A percentile compares a stretch with the other conserved stretches of the same genome.
Evolutionary conservation across 2,888 invertebrate species (phyloP).

Genomic region (Helleia helle): DNA sequence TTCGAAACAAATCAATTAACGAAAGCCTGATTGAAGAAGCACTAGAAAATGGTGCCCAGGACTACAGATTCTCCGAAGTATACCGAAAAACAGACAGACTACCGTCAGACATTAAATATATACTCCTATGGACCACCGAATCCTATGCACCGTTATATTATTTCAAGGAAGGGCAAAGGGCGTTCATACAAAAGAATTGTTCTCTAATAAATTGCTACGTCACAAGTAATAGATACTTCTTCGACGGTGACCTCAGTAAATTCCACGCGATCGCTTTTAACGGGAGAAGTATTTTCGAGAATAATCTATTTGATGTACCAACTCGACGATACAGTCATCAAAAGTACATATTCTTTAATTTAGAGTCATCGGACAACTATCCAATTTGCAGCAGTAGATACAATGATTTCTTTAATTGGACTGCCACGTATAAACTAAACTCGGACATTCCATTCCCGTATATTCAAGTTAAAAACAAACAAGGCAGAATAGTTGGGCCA

Average conservation of each 20-base stretch:
- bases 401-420: constrained; percentile 61
- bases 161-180: constrained; percentile 39
- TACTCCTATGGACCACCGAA: constrained; percentile 44
- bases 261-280: constrained; percentile 55
- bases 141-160: constrained; percentile 42
- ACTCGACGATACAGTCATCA: constrained; percentile 35
- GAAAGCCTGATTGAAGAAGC: constrained; percentile 39
- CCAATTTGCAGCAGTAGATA: constrained; percentile 40
- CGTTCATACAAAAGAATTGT: constrained; percentile 49
- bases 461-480: constrained; percentile 35
- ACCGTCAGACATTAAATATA: constrained; percentile 41
- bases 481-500: constrained; percentile 44
- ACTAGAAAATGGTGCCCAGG: constrained; percentile 38
- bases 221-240: constrained; percentile 34
- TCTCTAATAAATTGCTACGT: constrained; percentile 47
- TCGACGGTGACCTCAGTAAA: constrained; percentile 34
- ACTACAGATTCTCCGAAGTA: constrained; percentile 42
- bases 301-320: constrained; percentile 30
- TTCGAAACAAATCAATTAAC: constrained; percentile 19
- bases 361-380: constrained; percentile 53
- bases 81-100: constrained; percentile 38
- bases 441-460: constrained; percentile 54
- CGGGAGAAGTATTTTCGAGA: constrained; percentile 34
- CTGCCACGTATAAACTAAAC: constrained; percentile 51
- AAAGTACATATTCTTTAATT: constrained; percentile 52